A percentile compares a stretch with the other conserved stretches of the same genome.
Evolutionary conservation across 37 sponge, comb jelly and placozoan genomes (phyloP).

Genomic region (Chondrosia reniformis): DNA sequence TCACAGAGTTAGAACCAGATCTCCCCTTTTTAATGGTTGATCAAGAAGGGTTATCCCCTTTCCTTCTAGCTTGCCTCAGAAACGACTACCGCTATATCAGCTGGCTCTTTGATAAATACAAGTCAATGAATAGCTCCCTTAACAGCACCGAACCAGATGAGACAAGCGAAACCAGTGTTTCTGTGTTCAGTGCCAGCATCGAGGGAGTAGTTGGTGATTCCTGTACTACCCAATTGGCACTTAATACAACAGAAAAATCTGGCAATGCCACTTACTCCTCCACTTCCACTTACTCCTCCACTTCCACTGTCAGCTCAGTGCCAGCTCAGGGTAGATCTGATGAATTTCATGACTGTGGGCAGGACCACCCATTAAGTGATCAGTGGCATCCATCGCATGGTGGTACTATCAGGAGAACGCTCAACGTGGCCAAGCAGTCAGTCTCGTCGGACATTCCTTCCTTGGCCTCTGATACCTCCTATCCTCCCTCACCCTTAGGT

Average conservation of each 20-base stretch:
- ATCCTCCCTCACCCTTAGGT: neutral
- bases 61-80: slow-evolving; percentile 48
- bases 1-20: slow-evolving; percentile 32
- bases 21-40: slow-evolving; percentile 43
- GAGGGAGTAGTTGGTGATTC: neutral
- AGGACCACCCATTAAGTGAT: too few species aligned
- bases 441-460: neutral
- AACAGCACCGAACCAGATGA: neutral
- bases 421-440: neutral
- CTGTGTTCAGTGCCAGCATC: neutral
- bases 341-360: neutral
- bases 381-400: too few species aligned
- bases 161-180: neutral
- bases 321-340: neutral
- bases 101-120: slow-evolving; percentile 54
- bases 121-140: neutral
- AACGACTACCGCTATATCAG: slow-evolving; percentile 54
- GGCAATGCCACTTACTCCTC: neutral
- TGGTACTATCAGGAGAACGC: too few species aligned
- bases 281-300: too few species aligned
- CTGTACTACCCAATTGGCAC: neutral
- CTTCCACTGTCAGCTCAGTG: neutral
- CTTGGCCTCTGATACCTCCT: neutral
- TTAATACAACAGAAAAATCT: neutral
- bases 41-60: slow-evolving; percentile 22